Base-by-base conservation (phyloP, 2,113 vertebrate genomes). In the Apteryx mantelli region DNA sequence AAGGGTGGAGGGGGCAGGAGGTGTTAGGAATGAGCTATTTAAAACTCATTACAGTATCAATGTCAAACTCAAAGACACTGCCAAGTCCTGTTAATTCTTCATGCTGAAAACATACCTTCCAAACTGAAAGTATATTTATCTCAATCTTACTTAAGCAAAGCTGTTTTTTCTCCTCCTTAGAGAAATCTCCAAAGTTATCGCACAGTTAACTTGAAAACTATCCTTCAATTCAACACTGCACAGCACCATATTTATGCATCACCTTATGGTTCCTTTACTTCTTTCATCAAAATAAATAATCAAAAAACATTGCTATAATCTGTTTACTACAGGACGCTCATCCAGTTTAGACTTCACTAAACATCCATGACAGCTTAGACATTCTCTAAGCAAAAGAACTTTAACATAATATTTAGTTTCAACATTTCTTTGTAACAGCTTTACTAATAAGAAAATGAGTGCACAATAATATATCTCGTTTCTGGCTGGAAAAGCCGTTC, bases 41-140 rank as follows among this genome's bases (percentile, higher is more conserved):
- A 50, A 90, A 95, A 73, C 88, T 93, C 80, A 34, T 90, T 94
- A 77, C 73, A 13, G 36, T 92, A 96, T 95, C 90, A 71, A 20
- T 95, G 86, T 91, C 95, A 77, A 94, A 53, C 73, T 95, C 88
- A 88, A 92, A 85, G 94, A 53, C 78, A 40, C 95, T 82, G 86
- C 92, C 93, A 56, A 94, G 7, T 44, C 61, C 69, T 44, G 28
- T 81, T 97, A 95, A 96, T 94, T 87, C 92, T 74, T 77, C 2
- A 3, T 4, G 79, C 87, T 82, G 68, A 64, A 92, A 94, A 89
- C 55, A 34, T 1, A 76, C 61, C 75, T 94, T 82, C 83, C 75
- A 60, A 91, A 76, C 22, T 4, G 36, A n/a, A 40, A 71, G 88
- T 13, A 20, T 68, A n/a, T 70, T 81, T 77, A 64, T 95, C 82